Evolutionary conservation across 2,113 vertebrate species (phyloP), one percentile per base, ranked within the genome.

Genomic region (Ranitomeya imitator): DNA sequence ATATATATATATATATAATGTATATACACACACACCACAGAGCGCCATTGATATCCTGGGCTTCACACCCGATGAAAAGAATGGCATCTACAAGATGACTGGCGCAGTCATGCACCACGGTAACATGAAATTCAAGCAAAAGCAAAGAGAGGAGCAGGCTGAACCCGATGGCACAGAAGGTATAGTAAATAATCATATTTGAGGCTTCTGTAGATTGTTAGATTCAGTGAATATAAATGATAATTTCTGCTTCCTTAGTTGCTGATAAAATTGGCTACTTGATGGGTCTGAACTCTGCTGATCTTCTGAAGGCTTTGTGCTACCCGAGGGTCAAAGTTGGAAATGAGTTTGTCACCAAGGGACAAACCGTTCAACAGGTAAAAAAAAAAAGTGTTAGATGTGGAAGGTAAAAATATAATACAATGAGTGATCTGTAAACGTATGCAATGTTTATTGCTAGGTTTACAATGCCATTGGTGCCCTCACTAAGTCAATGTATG

Each of bases 401-500:
- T 45, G 37, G 37, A 45, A 45, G 37, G 37, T 45, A 3, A 45
- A 45, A 45, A 45, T 45, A 45, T 45, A 45, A 45, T 5, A 45
- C 37, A 45, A 45, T 45, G 37, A 45, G 37, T 45, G 37, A 45
- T 45, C 37, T 45, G 37, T 45, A 45, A 3, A 45, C 5, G 37
- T 45, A 45, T 45, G 37, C 37, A 45, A 45, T 21, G 1, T 21
- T 65, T 51, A 83, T 85, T 79, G 21, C 21, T 15, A 97, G 96
- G 97, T 97, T 21, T 92, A 90, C 88, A 97, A 97, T 0, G 55
- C 96, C 0, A 93, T 97, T 0, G 95, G 96, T 6, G 97, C 97
- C 0, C 91, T 98, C 69, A 96, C 94, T 78, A 97, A 96, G 14
- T 96, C 97, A 0, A 84, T 97, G 15, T 98, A 97, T 1, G 97